Evolutionary conservation across 2,113 vertebrate genomes (phyloP).

Genomic region (Bothrops jararaca): DNA sequence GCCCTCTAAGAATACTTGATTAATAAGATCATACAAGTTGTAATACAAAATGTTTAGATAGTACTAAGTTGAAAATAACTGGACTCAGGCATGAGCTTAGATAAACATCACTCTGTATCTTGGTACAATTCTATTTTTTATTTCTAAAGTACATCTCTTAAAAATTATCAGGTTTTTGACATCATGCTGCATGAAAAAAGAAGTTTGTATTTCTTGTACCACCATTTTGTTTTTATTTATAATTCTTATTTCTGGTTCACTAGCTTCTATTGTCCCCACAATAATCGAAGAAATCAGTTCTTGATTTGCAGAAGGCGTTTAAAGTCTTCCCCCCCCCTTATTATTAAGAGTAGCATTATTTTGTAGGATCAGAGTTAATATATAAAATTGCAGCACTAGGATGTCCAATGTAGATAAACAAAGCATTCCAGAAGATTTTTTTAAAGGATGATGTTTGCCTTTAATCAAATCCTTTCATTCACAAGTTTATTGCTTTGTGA

Average conservation of each 20-base stretch:
- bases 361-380: background rate
- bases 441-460: background rate
- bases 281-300: background rate
- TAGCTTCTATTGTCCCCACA: background rate
- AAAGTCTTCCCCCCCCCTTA: background rate
- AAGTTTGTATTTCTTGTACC: background rate
- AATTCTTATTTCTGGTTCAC: background rate
- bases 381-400: background rate
- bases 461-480: background rate
- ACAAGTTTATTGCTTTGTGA: background rate
- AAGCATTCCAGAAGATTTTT: background rate
- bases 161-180: background rate
- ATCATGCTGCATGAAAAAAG: background rate
- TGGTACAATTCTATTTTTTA: constrained; percentile 33
- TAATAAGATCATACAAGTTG: background rate
- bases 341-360: background rate
- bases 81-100: background rate
- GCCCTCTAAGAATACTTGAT: background rate
- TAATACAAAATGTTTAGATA: background rate
- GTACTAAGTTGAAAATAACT: background rate
- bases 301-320: background rate
- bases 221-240: background rate
- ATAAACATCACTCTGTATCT: background rate
- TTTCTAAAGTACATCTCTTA: background rate
- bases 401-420: background rate